phyloP scores from a whole-genome alignment of 2,888 invertebrate species.

The Tanypteryx hageni region DNA sequence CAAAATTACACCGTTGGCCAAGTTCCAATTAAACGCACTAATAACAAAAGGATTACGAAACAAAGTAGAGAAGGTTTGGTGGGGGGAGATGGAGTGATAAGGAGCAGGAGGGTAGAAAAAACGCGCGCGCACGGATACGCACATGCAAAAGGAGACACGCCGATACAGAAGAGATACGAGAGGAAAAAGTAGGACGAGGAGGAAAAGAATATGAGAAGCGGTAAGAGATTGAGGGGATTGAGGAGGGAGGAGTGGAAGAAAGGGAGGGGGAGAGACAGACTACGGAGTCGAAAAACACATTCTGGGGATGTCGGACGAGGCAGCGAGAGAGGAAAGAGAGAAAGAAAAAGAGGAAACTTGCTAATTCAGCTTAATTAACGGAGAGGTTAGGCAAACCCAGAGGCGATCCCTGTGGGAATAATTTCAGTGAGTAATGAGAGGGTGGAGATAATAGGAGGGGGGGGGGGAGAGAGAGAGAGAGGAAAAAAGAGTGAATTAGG shows the following conservation, averaged over 20 bases:
- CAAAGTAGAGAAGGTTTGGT: not conserved
- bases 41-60: not conserved
- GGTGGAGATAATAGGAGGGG: conserved; percentile 3
- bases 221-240: not conserved
- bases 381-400: conserved; percentile 1
- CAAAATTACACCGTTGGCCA: not conserved
- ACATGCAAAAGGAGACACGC: too few species aligned
- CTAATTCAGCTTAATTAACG: conserved; percentile 31
- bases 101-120: too few species aligned
- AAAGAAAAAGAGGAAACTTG: conserved; percentile 4
- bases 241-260: not conserved
- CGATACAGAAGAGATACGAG: not conserved
- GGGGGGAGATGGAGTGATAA: not conserved
- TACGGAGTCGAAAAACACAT: not conserved
- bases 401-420: not conserved
- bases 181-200: not conserved
- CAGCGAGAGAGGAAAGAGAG: not conserved
- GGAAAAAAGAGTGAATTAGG: conserved; percentile 20
- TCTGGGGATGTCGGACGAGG: not conserved
- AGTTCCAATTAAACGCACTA: conserved; percentile 21
- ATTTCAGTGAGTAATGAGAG: conserved; percentile 35
- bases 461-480: not conserved
- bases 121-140: too few species aligned
- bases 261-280: not conserved
- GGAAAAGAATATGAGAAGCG: not conserved